These are phyloP conservation scores for Echinometra lucunter DNA, from an alignment of 53 echinoderm and acorn worm genomes.

Conservation along the genomic window DNA sequence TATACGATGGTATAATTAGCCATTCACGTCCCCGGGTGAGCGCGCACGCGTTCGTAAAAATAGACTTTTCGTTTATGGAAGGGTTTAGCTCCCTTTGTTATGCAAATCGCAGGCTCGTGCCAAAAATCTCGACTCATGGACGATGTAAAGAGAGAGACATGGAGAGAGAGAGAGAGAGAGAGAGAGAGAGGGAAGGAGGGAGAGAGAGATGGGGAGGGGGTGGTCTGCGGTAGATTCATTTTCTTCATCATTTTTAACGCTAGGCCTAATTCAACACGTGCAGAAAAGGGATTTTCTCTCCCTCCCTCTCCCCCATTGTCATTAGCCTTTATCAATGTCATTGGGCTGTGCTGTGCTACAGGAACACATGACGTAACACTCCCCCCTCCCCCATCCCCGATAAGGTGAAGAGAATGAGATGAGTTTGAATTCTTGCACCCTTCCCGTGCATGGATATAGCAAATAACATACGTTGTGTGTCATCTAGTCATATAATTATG, in stretches of 20 bases:
- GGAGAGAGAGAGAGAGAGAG: not conserved
- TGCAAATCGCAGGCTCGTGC: conserved; percentile 67
- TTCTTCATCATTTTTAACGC: not conserved
- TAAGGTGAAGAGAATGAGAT: not conserved
- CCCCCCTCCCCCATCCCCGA: not conserved
- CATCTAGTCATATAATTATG: too few species aligned
- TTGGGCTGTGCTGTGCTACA: not conserved
- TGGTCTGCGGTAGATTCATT: conserved; percentile 15
- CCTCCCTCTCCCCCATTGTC: not conserved
- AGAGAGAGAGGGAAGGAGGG: not conserved
- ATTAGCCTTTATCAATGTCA: conserved; percentile 21
- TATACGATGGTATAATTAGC: conserved; percentile 44
- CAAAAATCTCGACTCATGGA: not conserved
- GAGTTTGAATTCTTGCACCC: too few species aligned
- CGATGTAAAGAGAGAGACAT: not conserved
- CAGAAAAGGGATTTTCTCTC: not conserved
- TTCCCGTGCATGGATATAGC: too few species aligned
- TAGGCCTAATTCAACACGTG: not conserved
- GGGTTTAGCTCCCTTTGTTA: conserved; percentile 48
- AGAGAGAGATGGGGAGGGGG: not conserved
- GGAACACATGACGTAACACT: not conserved
- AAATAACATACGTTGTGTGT: too few species aligned
- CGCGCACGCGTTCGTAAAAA: conserved; percentile 50
- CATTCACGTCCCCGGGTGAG: conserved; percentile 34
- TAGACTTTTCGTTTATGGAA: conserved; percentile 13